Conservation (phyloP, 2,888 invertebrate genomes). For the Molanna angustata region DNA sequence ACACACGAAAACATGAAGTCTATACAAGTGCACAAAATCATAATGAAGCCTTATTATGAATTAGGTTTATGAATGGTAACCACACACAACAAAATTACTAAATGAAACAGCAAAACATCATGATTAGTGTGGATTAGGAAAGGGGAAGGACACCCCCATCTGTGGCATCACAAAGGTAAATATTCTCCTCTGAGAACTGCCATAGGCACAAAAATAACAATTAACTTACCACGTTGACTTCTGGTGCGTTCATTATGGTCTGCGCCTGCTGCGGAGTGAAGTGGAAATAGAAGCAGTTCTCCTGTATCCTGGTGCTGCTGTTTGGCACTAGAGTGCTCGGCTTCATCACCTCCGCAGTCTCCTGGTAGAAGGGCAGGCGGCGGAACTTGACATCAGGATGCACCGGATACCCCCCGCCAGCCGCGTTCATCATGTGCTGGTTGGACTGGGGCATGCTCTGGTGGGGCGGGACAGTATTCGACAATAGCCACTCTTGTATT, state of each 20-base stretch:
- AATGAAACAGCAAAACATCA: too few species aligned
- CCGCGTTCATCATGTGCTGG: slow-evolving; percentile 15
- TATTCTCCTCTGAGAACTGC: too few species aligned
- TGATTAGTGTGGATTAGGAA: too few species aligned
- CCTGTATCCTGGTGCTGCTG: slow-evolving; percentile 72
- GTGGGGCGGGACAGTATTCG: too few species aligned
- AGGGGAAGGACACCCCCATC: too few species aligned
- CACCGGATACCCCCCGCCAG: slow-evolving; percentile 61
- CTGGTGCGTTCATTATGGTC: slow-evolving; percentile 66
- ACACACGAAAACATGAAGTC: too few species aligned
- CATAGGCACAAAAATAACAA: too few species aligned
- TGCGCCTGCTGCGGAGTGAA: slow-evolving; percentile 90
- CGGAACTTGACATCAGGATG: slow-evolving; percentile 86
- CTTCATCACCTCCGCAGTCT: slow-evolving; percentile 81
- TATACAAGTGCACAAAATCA: too few species aligned
- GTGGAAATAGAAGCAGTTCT: slow-evolving; percentile 83
- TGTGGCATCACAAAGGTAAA: too few species aligned
- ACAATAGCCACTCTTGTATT: slow-evolving; percentile 11
- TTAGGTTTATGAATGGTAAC: too few species aligned
- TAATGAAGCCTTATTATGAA: too few species aligned
- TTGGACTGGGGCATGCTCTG: not conserved
- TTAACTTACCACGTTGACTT: slow-evolving; percentile 20
- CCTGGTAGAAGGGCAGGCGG: slow-evolving; percentile 89
- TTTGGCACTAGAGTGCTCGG: slow-evolving; percentile 78
- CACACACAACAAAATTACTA: too few species aligned